These are phyloP conservation scores for Calliopsis andreniformis DNA, from an alignment of 1,140 invertebrate genomes.

Conservation along the genomic window DNA sequence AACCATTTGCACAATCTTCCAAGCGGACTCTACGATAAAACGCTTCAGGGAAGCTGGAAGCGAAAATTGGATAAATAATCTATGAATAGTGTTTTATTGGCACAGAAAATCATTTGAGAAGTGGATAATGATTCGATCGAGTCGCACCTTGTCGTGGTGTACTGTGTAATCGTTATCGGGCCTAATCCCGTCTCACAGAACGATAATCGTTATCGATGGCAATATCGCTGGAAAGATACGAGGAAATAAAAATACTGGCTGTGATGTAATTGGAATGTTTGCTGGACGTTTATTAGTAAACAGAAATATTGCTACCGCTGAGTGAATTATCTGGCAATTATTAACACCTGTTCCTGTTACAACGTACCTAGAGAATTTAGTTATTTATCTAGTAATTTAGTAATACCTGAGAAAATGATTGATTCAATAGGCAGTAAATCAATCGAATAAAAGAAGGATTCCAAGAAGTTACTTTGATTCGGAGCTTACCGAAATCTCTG, in stretches of 20 bases:
- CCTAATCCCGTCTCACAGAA: background rate
- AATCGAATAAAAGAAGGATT: background rate
- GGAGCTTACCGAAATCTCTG: background rate
- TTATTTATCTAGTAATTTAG: too few species aligned
- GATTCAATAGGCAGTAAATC: too few species aligned
- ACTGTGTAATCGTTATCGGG: background rate
- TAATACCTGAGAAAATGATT: background rate
- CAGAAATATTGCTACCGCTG: too few species aligned
- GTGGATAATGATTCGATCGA: background rate
- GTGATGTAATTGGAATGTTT: slow-evolving; percentile 11
- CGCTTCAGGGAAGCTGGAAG: too few species aligned
- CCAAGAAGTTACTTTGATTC: background rate
- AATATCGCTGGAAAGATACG: background rate
- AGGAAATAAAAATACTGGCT: background rate
- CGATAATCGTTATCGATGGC: background rate
- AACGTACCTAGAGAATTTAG: too few species aligned
- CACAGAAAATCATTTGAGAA: background rate
- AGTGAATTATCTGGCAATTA: too few species aligned
- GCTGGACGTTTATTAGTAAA: slow-evolving; percentile 35
- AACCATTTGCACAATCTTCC: background rate
- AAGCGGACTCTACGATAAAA: background rate
- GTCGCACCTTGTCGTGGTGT: too few species aligned
- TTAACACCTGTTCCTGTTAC: too few species aligned
- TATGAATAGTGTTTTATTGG: too few species aligned
- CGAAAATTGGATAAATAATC: too few species aligned